Evolutionary conservation across 2,797 vertebrate genomes (phyloP).

Genomic region (Delichon dasypus): DNA sequence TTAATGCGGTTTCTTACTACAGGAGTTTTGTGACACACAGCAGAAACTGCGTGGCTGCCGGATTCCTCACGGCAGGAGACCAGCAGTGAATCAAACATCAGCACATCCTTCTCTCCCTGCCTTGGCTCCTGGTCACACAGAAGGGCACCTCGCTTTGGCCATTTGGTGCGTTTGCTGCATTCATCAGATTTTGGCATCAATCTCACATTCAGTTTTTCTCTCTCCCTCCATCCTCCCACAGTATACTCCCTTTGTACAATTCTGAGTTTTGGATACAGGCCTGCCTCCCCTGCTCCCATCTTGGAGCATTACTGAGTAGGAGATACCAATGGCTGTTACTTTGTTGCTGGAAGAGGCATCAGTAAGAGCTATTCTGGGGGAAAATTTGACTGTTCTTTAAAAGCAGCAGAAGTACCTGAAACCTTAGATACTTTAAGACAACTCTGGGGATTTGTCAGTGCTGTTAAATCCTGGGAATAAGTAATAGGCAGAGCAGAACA

Average conservation of each 20-base stretch:
- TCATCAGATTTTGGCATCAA: neutral
- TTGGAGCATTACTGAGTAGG: neutral
- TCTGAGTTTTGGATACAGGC: neutral
- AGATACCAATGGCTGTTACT: neutral
- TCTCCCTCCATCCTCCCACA: neutral
- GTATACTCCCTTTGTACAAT: neutral
- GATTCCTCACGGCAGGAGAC: neutral
- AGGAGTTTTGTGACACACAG: slow-evolving; percentile 2
- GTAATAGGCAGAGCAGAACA: neutral
- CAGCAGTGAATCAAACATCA: neutral
- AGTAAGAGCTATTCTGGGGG: neutral
- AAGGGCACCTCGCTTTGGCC: neutral
- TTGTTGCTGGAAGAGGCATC: neutral
- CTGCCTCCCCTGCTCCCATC: neutral
- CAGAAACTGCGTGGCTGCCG: neutral
- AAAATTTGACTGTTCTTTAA: neutral
- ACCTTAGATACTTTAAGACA: neutral
- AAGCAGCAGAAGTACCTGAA: neutral
- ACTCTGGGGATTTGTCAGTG: neutral
- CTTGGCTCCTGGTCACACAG: neutral
- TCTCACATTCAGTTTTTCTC: neutral
- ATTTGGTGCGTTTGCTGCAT: neutral
- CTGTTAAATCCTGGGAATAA: neutral
- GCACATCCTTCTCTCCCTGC: neutral
- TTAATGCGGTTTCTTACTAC: neutral